Conservation (phyloP, 1,140 invertebrate species). For the Drosophila lacertosa region DNA sequence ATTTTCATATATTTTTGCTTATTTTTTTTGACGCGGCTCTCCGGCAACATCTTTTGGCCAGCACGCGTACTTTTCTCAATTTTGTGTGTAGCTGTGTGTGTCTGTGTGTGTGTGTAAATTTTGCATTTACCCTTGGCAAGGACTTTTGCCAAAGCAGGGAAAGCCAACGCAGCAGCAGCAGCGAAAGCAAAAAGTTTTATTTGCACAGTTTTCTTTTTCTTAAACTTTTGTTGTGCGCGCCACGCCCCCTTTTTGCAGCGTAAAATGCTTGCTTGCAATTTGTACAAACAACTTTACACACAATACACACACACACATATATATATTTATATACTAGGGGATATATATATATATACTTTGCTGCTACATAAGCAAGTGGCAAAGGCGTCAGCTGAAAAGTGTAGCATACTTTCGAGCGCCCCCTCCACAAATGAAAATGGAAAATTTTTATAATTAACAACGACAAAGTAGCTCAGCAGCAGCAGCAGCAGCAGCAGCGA, state of each 20-base stretch:
- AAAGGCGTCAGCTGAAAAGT: slow-evolving; percentile 60
- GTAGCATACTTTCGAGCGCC: slow-evolving; percentile 73
- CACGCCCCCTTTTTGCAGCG: slow-evolving; percentile 14
- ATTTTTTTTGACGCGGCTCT: slow-evolving; percentile 46
- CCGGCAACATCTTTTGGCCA: slow-evolving; percentile 74
- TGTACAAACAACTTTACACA: slow-evolving; percentile 66
- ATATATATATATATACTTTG: slow-evolving; percentile 3
- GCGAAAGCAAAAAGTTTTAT: slow-evolving; percentile 81
- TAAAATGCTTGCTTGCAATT: slow-evolving; percentile 79
- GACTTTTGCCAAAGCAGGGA: slow-evolving; percentile 66
- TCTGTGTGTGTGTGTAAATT: slow-evolving; percentile 57
- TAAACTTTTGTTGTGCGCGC: slow-evolving; percentile 73
- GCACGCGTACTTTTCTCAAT: slow-evolving; percentile 50
- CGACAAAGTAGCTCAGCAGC: slow-evolving; percentile 67
- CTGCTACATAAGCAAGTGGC: slow-evolving; percentile 40
- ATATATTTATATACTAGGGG: slow-evolving; percentile 16
- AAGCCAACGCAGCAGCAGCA: slow-evolving; percentile 51
- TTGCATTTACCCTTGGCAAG: slow-evolving; percentile 83
- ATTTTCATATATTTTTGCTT: too few species aligned
- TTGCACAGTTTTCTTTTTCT: slow-evolving; percentile 82
- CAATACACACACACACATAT: slow-evolving; percentile 17
- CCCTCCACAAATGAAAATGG: slow-evolving; percentile 51
- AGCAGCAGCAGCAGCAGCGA: slow-evolving; percentile 30
- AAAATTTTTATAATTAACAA: slow-evolving; percentile 77
- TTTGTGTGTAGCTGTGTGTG: slow-evolving; percentile 34